phyloP scores from a whole-genome alignment of 2,113 vertebrate species.

The Probosciger aterrimus region DNA sequence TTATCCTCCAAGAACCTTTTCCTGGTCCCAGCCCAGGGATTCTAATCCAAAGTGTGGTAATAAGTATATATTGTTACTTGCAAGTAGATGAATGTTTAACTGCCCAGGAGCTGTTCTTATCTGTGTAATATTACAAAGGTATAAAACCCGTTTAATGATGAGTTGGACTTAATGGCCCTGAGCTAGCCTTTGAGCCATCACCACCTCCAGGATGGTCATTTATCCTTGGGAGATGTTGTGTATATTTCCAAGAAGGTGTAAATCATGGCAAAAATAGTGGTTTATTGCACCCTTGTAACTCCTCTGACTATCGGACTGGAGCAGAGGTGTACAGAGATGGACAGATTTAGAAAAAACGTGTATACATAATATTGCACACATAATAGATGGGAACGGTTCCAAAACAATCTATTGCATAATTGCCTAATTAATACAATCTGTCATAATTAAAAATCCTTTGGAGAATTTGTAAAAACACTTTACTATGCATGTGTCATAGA shows the following conservation, averaged over 20 bases:
- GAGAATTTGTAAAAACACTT: conserved; percentile 56
- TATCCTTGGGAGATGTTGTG: not conserved
- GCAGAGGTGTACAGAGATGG: not conserved
- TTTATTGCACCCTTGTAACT: not conserved
- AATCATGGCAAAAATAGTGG: not conserved
- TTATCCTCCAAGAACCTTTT: not conserved
- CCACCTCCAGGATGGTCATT: not conserved
- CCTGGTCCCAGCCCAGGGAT: not conserved
- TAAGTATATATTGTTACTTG: not conserved
- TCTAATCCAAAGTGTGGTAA: not conserved
- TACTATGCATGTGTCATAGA: not conserved
- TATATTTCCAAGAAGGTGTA: not conserved
- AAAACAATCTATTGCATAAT: conserved; percentile 67
- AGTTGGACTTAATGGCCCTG: not conserved
- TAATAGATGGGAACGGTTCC: conserved; percentile 59
- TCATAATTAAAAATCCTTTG: conserved; percentile 73
- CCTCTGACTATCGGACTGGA: not conserved
- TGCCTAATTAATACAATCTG: conserved; percentile 70
- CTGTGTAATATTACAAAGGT: not conserved
- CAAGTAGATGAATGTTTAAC: not conserved
- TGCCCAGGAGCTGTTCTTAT: not conserved
- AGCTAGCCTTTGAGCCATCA: not conserved
- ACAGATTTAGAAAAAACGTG: not conserved
- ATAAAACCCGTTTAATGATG: not conserved
- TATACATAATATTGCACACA: conserved; percentile 23